A percentile compares a stretch with the other conserved stretches of the same genome.
phyloP scores from a whole-genome alignment of 2,888 invertebrate genomes.

The Cryptosula pallasiana region DNA sequence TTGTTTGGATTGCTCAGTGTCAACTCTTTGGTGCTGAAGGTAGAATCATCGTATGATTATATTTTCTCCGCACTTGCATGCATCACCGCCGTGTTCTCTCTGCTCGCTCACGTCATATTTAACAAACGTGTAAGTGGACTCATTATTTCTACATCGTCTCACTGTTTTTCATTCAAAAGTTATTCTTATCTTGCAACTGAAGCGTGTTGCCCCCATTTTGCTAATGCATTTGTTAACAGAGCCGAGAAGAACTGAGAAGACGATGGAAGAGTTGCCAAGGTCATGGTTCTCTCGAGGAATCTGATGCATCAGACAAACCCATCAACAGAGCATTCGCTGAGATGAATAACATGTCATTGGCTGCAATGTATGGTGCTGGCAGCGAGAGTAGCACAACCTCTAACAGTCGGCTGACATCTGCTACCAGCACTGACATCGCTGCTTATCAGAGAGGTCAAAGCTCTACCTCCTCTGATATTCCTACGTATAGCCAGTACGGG shows the following conservation, averaged over 20 bases:
- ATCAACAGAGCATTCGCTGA: not conserved
- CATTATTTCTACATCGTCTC: too few relatives aligned
- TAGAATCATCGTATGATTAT: constrained; percentile 68
- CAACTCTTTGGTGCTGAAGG: constrained; percentile 60
- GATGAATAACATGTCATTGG: not conserved
- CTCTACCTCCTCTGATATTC: constrained; percentile 18
- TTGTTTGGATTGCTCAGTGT: constrained; percentile 74
- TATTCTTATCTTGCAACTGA: too few relatives aligned
- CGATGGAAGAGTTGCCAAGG: constrained; percentile 40
- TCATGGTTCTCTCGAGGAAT: constrained; percentile 27
- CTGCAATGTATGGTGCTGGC: not conserved
- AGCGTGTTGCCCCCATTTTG: too few relatives aligned
- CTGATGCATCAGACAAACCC: constrained; percentile 6
- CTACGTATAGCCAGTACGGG: not conserved
- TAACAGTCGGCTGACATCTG: constrained; percentile 3
- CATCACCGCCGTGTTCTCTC: constrained; percentile 74
- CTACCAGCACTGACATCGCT: not conserved
- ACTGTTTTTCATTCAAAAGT: too few relatives aligned
- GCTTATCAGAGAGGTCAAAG: not conserved
- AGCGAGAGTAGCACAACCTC: constrained; percentile 21
- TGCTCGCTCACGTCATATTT: constrained; percentile 79
- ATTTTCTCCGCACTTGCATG: constrained; percentile 72
- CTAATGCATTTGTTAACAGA: constrained; percentile 34
- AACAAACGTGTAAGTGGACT: constrained; percentile 77
- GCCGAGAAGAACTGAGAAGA: constrained; percentile 38